Base-by-base conservation (phyloP, 2,113 vertebrate species). In the rat (Rattus norvegicus) region DNA sequence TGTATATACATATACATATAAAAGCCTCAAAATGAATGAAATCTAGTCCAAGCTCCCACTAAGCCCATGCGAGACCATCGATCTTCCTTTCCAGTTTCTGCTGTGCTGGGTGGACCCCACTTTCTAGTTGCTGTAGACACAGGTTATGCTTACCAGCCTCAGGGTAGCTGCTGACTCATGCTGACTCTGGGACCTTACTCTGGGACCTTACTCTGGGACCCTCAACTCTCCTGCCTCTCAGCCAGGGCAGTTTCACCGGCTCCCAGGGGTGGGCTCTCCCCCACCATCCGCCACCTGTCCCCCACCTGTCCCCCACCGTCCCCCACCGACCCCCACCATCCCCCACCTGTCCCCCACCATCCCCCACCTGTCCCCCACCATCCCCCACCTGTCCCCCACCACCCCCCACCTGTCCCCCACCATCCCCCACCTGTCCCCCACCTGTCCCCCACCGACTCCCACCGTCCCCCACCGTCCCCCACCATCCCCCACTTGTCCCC, bases 91-190 rank as follows among this genome's bases (percentile, higher is more conserved):
- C 76, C 16, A 1, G 30, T 22, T 30, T 16, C 94, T 28, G 49
- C 24, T 67, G 56, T 81, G 52, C 39, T 65, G 39, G 26, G n/a
- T 1, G 16, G 75, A 26, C 2, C 19, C 47, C 24, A 63, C n/a
- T 13, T 14, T 59, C 65, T 19, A 28, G 75, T 52, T 16, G 36
- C 67, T 26, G 9, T 3, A 0, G 28, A 39, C 73, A 75, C 11
- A 30, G 79, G 77, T 63, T 56, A 24, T 7, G 11, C 73, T 22
- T 5, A 7, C 69, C 93, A 84, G 79, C 87, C 85, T 36, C 70
- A 61, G 67, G 63, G 26, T 75, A 28, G 47, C 92, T 96, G 97
- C 97, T 97, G 95, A 97, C 96, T 97, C 97, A 96, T 30, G 95
- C 96, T 94, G 30, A 63, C 88, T 49, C 54, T 20, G 26, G 43